Conservation (phyloP, 1,140 invertebrate genomes). For the Doryteuthis pealeii region DNA sequence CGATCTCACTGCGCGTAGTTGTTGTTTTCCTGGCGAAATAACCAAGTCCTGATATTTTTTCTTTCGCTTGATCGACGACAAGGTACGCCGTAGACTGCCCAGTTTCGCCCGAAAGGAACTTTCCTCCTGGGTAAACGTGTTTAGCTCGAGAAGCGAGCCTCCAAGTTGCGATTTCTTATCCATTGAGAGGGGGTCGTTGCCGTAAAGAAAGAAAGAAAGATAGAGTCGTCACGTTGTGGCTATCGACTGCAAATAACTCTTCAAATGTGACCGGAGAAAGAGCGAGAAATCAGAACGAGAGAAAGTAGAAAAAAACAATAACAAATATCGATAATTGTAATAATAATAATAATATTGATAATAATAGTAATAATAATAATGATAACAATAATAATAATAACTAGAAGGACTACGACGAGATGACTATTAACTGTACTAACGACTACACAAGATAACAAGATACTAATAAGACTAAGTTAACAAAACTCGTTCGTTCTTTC, state of each 20-base stretch:
- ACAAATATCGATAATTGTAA: too few relatives aligned
- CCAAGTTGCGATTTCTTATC: constrained; percentile 6
- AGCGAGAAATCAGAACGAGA: too few relatives aligned
- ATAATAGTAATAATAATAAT: too few relatives aligned
- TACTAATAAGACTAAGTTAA: background rate
- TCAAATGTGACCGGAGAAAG: background rate
- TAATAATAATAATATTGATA: too few relatives aligned
- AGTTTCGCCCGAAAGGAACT: background rate
- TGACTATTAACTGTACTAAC: background rate
- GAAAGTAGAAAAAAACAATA: too few relatives aligned
- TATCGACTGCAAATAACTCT: background rate
- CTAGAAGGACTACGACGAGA: too few relatives aligned
- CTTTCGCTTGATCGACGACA: constrained; percentile 4
- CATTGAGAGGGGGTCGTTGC: too few relatives aligned
- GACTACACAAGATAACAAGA: background rate
- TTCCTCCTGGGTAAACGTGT: constrained; percentile 4
- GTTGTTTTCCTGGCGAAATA: background rate
- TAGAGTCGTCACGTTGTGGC: background rate
- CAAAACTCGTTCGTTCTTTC: background rate
- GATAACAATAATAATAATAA: too few relatives aligned
- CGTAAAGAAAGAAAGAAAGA: background rate
- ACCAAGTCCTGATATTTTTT: background rate
- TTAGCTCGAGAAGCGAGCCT: background rate
- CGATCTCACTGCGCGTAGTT: constrained; percentile 5
- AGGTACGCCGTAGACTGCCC: background rate